Conservation (phyloP, 2,797 vertebrate genomes). For the Holocentrus rufus region DNA sequence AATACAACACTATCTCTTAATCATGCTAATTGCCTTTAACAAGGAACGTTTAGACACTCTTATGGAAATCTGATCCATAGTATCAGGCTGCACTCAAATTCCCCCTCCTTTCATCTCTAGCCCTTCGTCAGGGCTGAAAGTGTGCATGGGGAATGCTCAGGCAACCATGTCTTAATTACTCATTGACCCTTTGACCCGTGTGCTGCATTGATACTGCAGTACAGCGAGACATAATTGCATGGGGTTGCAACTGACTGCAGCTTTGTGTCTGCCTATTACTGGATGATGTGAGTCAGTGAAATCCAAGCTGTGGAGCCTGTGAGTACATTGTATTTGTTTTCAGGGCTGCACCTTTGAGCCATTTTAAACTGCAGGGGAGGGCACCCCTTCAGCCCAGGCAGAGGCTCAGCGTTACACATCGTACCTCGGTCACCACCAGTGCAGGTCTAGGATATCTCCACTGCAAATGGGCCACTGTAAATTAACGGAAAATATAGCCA, state of each 20-base stretch:
- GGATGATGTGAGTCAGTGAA: slow-evolving; percentile 81
- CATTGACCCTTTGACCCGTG: slow-evolving; percentile 83
- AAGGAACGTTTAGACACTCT: slow-evolving; percentile 80
- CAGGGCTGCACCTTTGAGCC: slow-evolving; percentile 80
- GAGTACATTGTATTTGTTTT: slow-evolving; percentile 82
- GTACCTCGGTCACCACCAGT: slow-evolving; percentile 79
- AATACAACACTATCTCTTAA: slow-evolving; percentile 72
- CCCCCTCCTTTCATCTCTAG: slow-evolving; percentile 72
- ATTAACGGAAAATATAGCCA: slow-evolving; percentile 90
- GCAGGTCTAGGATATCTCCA: slow-evolving; percentile 82
- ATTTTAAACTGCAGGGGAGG: slow-evolving; percentile 78
- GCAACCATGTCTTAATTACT: slow-evolving; percentile 85
- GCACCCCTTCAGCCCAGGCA: slow-evolving; percentile 75
- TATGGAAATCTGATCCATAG: slow-evolving; percentile 77
- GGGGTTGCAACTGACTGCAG: slow-evolving; percentile 67
- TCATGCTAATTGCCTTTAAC: slow-evolving; percentile 82
- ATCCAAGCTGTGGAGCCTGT: slow-evolving; percentile 78
- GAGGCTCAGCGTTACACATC: slow-evolving; percentile 83
- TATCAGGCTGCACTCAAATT: slow-evolving; percentile 73
- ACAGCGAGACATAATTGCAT: slow-evolving; percentile 69
- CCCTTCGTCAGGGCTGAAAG: slow-evolving; percentile 77
- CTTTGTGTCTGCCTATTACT: slow-evolving; percentile 81
- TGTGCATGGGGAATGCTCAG: slow-evolving; percentile 84
- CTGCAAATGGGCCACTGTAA: slow-evolving; percentile 87
- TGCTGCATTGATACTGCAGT: slow-evolving; percentile 73